A percentile compares a stretch with the other conserved stretches of the same genome.
phyloP scores from a whole-genome alignment of 1,140 invertebrate species.

The Apis florea region DNA sequence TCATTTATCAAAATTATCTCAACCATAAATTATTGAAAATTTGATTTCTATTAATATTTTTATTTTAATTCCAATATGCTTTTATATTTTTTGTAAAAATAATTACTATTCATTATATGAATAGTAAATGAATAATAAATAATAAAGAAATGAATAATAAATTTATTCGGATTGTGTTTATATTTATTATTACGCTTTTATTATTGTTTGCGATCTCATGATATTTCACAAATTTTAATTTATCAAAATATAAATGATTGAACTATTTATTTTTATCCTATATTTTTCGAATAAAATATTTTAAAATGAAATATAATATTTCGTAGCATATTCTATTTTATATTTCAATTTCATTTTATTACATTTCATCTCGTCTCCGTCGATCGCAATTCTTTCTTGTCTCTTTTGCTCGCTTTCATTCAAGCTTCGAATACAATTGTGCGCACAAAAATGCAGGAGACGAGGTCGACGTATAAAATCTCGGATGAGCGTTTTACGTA shows the following conservation, averaged over 20 bases:
- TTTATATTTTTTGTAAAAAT: too few relatives aligned
- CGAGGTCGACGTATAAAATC: not conserved
- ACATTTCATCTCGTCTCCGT: not conserved
- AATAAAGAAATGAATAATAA: too few relatives aligned
- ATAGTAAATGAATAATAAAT: too few relatives aligned
- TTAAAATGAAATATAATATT: too few relatives aligned
- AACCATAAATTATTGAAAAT: too few relatives aligned
- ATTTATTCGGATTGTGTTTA: too few relatives aligned
- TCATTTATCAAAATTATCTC: not conserved
- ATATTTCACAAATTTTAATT: not conserved
- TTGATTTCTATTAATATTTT: too few relatives aligned
- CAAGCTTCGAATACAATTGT: not conserved
- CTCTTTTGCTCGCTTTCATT: not conserved
- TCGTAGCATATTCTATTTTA: not conserved
- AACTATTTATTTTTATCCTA: too few relatives aligned
- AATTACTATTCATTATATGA: too few relatives aligned
- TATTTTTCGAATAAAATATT: too few relatives aligned
- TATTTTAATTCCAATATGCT: too few relatives aligned
- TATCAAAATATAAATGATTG: too few relatives aligned
- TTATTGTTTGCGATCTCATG: not conserved
- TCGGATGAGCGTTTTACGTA: not conserved
- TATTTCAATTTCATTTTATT: slow-evolving; percentile 1
- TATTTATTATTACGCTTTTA: not conserved
- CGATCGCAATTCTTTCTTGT: not conserved
- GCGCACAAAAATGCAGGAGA: not conserved